Base-by-base conservation (phyloP, 2,797 vertebrate species). In the Anabacerthia variegaticeps region DNA sequence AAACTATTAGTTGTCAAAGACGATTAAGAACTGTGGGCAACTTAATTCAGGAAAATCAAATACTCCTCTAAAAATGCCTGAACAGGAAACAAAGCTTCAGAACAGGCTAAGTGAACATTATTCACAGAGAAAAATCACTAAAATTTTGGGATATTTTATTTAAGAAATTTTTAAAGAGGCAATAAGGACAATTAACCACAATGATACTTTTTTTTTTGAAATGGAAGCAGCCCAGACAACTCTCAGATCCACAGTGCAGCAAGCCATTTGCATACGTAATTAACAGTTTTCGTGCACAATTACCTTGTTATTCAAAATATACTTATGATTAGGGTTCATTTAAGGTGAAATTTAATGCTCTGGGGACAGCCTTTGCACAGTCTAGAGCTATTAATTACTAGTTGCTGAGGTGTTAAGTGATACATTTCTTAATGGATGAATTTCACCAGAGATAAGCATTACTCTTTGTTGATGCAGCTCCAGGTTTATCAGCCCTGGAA, bases 41-140 rank as follows among this genome's bases (percentile, higher is more conserved):
- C 52, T 88, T 93, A 89, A 94, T 88, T 84, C 75, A 84, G 62
- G 51, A 34, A 92, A 90, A 76, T 63, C 24, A 85, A 92, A 68
- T 14, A 22, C 43, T 76, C 24, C 49, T 88, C 30, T 66, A 77
- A 88, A 94, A 89, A 43, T 16, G 23, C n/a, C 62, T 75, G 32
- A 44, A 19, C 22, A 75, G 61, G 44, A 93, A 95, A 83, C 1
- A 3, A 83, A 87, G 39, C n/a, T 73, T 89, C 58, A 79, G 44
- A 78, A 62, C 8, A 56, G 39, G 56, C 51, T 83, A 77, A 80
- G 37, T 14, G 30, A 27, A 17, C 28, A n/a, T 21, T 18, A 63
- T 23, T 75, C 39, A 67, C 14, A 43, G 28, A 76, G 28, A 46
- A 55, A 65, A 91, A 20, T 0, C 2, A 36, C 17, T 37, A 4